Conservation (phyloP, 2,888 invertebrate genomes). For the Lochmaea crataegi region DNA sequence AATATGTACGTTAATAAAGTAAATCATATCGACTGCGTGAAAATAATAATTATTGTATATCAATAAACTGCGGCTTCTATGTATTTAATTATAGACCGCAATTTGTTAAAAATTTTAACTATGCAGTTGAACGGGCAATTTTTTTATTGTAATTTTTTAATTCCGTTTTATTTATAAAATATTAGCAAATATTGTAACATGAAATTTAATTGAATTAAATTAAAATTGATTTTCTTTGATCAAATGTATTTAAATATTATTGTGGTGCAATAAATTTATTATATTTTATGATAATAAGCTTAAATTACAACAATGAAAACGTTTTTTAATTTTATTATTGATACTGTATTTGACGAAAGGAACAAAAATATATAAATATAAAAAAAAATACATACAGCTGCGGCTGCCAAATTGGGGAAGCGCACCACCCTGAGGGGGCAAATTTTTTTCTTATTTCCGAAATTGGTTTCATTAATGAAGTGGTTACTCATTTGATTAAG, state of each 20-base stretch:
- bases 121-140: not conserved
- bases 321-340: no score
- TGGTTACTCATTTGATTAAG: no score
- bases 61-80: not conserved
- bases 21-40: not conserved
- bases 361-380: no score
- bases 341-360: no score
- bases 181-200: not conserved
- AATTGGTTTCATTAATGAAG: no score
- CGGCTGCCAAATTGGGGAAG: no score
- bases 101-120: not conserved
- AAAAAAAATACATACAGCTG: no score
- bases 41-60: constrained; percentile 2
- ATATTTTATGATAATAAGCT: not conserved
- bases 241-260: not conserved
- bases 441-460: no score
- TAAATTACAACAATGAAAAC: not conserved
- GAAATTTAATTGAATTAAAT: not conserved
- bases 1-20: constrained; percentile 5
- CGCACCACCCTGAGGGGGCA: no score
- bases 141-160: not conserved
- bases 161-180: not conserved
- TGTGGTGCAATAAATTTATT: not conserved
- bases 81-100: constrained; percentile 1
- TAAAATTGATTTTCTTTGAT: not conserved